These are phyloP conservation scores for Melieria crassipennis DNA, from an alignment of 2,888 invertebrate genomes.

Conservation along the genomic window DNA sequence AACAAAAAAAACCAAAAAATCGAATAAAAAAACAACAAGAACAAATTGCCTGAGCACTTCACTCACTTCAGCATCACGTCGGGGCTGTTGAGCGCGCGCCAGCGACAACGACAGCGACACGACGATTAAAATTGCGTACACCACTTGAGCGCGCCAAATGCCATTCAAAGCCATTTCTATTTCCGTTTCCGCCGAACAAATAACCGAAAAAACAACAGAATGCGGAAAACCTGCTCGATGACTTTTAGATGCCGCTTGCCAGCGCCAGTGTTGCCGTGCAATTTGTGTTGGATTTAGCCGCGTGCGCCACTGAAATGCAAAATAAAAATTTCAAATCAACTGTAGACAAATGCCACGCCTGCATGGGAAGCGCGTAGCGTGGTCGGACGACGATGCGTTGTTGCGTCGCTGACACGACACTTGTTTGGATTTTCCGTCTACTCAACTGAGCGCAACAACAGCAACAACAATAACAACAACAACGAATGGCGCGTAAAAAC, in stretches of 20 bases:
- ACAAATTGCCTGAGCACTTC: neutral
- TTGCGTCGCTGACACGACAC: too few species aligned
- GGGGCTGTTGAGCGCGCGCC: slow-evolving; percentile 54
- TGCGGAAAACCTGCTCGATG: too few species aligned
- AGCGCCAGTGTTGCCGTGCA: too few species aligned
- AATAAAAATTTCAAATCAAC: slow-evolving; percentile 4
- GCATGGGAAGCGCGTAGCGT: too few species aligned
- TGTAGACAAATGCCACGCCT: neutral
- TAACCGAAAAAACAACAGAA: too few species aligned
- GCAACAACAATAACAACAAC: too few species aligned
- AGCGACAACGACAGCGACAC: slow-evolving; percentile 50
- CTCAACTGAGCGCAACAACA: too few species aligned
- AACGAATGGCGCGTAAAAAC: too few species aligned
- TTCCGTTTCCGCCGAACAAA: slow-evolving; percentile 44
- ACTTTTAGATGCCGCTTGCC: too few species aligned
- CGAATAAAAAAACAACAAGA: slow-evolving; percentile 10
- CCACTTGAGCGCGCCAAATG: slow-evolving; percentile 39
- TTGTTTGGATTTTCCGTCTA: too few species aligned
- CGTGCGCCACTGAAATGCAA: neutral
- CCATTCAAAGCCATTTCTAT: slow-evolving; percentile 58
- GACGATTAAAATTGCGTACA: slow-evolving; percentile 52
- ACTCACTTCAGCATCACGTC: slow-evolving; percentile 60
- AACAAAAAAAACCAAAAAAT: slow-evolving; percentile 27
- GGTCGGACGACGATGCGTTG: too few species aligned
- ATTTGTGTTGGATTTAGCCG: too few species aligned